These are phyloP conservation scores for Epirrhoe tristata DNA, from an alignment of 2,888 invertebrate genomes.

Conservation along the genomic window DNA sequence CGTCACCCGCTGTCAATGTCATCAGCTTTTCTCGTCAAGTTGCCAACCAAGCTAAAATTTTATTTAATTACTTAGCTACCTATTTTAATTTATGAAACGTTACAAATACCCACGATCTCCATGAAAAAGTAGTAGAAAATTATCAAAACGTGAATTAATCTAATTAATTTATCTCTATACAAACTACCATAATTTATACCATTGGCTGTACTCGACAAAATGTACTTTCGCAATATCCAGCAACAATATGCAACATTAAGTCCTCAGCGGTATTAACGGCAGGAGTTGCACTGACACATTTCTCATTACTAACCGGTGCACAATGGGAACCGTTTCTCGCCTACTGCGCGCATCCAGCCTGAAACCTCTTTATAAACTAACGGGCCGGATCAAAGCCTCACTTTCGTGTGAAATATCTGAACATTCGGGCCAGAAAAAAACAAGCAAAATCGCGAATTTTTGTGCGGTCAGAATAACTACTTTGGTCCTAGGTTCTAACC, in stretches of 20 bases:
- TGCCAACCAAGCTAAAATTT: too few relatives aligned
- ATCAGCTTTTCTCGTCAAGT: too few relatives aligned
- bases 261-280: conserved; percentile 56
- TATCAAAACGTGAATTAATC: neutral
- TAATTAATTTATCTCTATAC: neutral
- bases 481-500: too few relatives aligned
- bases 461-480: too few relatives aligned
- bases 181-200: neutral
- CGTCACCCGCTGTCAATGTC: too few relatives aligned
- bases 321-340: conserved; percentile 56
- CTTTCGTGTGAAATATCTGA: too few relatives aligned
- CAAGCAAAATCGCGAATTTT: too few relatives aligned
- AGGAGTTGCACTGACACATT: conserved; percentile 62
- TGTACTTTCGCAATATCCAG: conserved; percentile 6
- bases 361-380: conserved; percentile 4
- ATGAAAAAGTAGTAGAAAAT: neutral
- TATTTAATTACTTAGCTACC: too few relatives aligned
- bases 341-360: conserved; percentile 38
- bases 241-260: conserved; percentile 61
- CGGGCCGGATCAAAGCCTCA: conserved; percentile 1
- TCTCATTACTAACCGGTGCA: conserved; percentile 58
- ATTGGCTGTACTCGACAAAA: neutral
- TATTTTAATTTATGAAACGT: too few relatives aligned
- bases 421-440: too few relatives aligned
- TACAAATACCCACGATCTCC: neutral